Evolutionary conservation across 1,140 invertebrate species (phyloP), one percentile per base, ranked within the genome.

Genomic region (Temnothorax nylanderi): DNA sequence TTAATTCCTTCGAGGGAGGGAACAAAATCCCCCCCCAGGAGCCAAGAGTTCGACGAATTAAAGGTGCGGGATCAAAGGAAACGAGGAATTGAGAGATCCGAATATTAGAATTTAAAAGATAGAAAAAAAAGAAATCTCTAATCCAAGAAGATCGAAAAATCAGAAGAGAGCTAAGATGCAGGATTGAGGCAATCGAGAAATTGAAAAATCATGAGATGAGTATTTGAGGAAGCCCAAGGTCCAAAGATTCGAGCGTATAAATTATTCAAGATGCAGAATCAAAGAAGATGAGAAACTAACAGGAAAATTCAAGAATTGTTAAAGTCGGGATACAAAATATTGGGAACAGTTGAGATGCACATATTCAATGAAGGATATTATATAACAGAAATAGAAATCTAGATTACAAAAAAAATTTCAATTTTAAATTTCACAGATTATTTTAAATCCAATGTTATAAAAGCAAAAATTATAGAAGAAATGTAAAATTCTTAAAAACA

Each of bases 1-100:
- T 84, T 84, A 84, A 84, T 84, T 84, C 80, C 80, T 75, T 62
- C 54, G 80, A 60, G 41, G 26, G 80, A 60, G 41, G 26, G 26
- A 82, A 71, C 78, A 26, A 44, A 41, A 69, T 71, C 49, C 62
- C 26, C 26, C 26, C 26, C 0, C 62, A 41, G 62, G 13, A 74
- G 41, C 80, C 41, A 60, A 49, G 80, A 56, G 69, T 81, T 34
- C n/a, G 51, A 75, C 44, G 26, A 75, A 74, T 74, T 74, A 74
- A 82, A 74, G 80, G 26, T 41, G 62, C 34, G 10, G 62, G 47
- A 32, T 60, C 37, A 82, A 82, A 72, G 54, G 54, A 82, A 74
- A 34, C 26, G 67, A 74, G 41, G 18, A 47, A 44, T n/a, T 32
- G 26, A 44, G 3, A 26, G 5, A 21, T 51, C n/a, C 41, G 58